These are phyloP conservation scores for Neomonachus schauinslandi DNA, from an alignment of 2,113 vertebrate species.

Conservation along the genomic window DNA sequence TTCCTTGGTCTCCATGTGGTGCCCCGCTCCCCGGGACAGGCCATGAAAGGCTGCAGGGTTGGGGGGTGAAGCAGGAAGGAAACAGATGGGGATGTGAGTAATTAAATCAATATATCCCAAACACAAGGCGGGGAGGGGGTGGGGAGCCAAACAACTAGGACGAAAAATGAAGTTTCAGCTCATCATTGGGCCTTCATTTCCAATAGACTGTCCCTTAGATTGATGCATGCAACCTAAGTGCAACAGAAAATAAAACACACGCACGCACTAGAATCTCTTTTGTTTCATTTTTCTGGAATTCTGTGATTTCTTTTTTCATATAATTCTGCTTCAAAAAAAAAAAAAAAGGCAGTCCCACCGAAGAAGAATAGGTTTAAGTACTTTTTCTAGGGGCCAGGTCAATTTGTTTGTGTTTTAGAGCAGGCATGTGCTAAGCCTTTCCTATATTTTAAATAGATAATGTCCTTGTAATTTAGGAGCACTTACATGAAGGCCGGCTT, in stretches of 20 bases:
- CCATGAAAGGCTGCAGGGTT: not conserved
- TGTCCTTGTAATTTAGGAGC: not conserved
- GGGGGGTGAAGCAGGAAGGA: not conserved
- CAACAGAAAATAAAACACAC: not conserved
- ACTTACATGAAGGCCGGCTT: not conserved
- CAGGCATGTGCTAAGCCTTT: not conserved
- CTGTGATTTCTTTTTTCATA: not conserved
- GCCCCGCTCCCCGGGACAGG: not conserved
- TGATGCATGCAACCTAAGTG: not conserved
- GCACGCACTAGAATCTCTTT: not conserved
- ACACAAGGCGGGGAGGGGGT: too few species aligned
- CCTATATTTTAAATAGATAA: slow-evolving; percentile 36
- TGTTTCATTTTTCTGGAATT: not conserved
- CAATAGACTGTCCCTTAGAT: not conserved
- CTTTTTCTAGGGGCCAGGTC: not conserved
- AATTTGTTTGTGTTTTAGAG: not conserved
- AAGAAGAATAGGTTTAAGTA: not conserved
- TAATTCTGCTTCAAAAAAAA: not conserved
- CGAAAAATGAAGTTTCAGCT: not conserved
- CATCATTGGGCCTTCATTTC: fast-evolving
- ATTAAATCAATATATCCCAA: not conserved
- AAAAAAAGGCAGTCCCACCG: not conserved
- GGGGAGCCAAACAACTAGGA: not conserved
- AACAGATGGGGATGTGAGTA: slow-evolving; percentile 38
- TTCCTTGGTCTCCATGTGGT: not conserved